These are phyloP conservation scores for Clivina fossor DNA, from an alignment of 2,888 invertebrate species.

Conservation along the genomic window DNA sequence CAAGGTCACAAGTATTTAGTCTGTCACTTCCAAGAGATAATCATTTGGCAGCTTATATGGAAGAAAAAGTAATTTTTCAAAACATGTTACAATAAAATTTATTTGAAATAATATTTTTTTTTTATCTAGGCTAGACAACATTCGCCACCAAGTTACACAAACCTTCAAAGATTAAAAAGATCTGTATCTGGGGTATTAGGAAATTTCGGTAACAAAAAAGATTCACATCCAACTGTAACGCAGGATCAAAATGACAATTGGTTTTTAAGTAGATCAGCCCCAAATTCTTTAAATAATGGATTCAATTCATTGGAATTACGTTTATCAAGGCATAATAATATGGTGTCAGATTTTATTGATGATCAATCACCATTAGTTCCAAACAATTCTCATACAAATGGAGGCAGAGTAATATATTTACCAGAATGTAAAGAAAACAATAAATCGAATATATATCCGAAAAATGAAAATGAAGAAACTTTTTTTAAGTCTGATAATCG, in stretches of 20 bases:
- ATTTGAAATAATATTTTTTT: slow-evolving; percentile 9
- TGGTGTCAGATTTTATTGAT: slow-evolving; percentile 35
- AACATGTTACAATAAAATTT: no score
- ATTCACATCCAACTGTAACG: slow-evolving; percentile 39
- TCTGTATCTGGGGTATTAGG: slow-evolving; percentile 64
- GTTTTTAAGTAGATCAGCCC: slow-evolving; percentile 79
- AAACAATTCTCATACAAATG: slow-evolving; percentile 45
- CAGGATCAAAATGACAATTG: slow-evolving; percentile 66
- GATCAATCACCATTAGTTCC: slow-evolving; percentile 42
- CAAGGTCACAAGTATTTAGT: slow-evolving; percentile 65
- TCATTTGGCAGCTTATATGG: slow-evolving; percentile 52
- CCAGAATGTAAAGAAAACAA: slow-evolving; percentile 51
- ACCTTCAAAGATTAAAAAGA: slow-evolving; percentile 66
- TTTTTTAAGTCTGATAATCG: no score
- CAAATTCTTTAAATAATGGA: slow-evolving; percentile 72
- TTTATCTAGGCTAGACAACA: slow-evolving; percentile 31
- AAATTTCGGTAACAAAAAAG: slow-evolving; percentile 38
- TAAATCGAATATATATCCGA: slow-evolving; percentile 23
- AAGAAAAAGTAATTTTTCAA: slow-evolving; percentile 45
- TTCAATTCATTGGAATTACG: slow-evolving; percentile 49
- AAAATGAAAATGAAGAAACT: slow-evolving; percentile 23
- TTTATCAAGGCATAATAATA: slow-evolving; percentile 21
- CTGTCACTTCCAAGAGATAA: slow-evolving; percentile 73
- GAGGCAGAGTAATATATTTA: slow-evolving; percentile 79
- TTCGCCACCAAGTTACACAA: slow-evolving; percentile 38